A percentile compares a stretch with the other conserved stretches of the same genome.
Evolutionary conservation across 2,113 vertebrate genomes (phyloP).

Genomic region (Cercocebus atys): DNA sequence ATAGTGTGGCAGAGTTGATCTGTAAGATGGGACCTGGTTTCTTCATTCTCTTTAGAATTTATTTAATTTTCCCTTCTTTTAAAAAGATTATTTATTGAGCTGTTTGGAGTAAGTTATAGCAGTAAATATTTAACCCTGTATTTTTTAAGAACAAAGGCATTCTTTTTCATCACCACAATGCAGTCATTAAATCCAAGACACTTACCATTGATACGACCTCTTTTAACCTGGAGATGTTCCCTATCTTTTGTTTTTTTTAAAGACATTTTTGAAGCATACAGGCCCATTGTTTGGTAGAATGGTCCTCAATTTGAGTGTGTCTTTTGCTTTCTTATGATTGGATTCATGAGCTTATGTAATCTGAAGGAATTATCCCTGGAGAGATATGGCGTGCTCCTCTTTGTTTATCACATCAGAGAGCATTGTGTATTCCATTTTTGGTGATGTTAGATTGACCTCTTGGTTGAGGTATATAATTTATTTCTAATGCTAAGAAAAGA

Average conservation of each 20-base stretch:
- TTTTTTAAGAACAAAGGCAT: neutral
- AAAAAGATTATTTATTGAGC: neutral
- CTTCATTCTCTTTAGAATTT: neutral
- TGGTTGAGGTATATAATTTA: neutral
- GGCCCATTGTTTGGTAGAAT: neutral
- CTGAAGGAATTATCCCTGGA: rapidly evolving
- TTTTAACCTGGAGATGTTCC: no score
- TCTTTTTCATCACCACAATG: neutral
- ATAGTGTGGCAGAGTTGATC: neutral
- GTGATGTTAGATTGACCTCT: neutral
- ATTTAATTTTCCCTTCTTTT: neutral
- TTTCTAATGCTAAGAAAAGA: neutral
- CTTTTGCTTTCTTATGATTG: neutral
- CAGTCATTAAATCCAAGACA: neutral
- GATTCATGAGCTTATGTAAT: neutral
- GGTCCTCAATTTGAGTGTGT: no score
- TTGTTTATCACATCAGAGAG: neutral
- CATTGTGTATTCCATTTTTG: neutral
- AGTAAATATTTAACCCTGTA: neutral
- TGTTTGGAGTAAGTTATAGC: neutral
- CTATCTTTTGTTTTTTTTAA: neutral
- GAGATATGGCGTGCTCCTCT: rapidly evolving
- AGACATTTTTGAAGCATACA: neutral
- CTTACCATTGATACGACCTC: rapidly evolving
- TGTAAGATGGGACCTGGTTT: neutral